These are phyloP conservation scores for Forbesichthys agassizii DNA, from an alignment of 2,113 vertebrate genomes.

Conservation along the genomic window DNA sequence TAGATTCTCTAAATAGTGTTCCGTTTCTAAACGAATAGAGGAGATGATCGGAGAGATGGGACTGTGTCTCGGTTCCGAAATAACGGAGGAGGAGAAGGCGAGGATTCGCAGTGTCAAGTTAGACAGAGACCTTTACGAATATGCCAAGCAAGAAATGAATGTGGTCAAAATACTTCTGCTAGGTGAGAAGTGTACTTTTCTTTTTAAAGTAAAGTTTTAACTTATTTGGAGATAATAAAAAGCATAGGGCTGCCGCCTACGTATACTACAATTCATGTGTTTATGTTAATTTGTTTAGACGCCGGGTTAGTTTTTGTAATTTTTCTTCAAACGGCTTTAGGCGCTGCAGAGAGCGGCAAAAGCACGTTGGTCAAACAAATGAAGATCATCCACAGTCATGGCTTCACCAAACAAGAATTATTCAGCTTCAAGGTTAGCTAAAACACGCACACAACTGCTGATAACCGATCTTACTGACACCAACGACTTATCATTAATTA, in stretches of 20 bases:
- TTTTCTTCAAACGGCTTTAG: slow-evolving; percentile 40
- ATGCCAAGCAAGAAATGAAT: slow-evolving; percentile 76
- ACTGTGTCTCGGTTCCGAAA: slow-evolving; percentile 77
- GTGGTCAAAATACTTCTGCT: slow-evolving; percentile 78
- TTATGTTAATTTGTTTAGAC: neutral
- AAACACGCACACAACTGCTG: neutral
- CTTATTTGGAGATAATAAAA: neutral
- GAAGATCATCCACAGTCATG: slow-evolving; percentile 82
- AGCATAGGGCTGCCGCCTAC: neutral
- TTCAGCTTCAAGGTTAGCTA: slow-evolving; percentile 76
- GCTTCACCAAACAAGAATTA: slow-evolving; percentile 77
- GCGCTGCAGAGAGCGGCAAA: slow-evolving; percentile 80
- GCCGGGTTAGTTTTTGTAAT: neutral
- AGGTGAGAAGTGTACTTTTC: slow-evolving; percentile 60
- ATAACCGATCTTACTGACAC: neutral
- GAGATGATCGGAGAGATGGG: slow-evolving; percentile 75
- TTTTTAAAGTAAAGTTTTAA: neutral
- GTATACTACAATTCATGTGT: neutral
- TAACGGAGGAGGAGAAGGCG: slow-evolving; percentile 76
- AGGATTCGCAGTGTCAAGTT: slow-evolving; percentile 69
- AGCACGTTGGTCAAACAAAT: slow-evolving; percentile 82
- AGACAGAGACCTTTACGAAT: slow-evolving; percentile 74
- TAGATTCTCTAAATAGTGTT: slow-evolving; percentile 12
- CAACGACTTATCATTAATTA: neutral
- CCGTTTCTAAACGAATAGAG: slow-evolving; percentile 3